A percentile compares a stretch with the other conserved stretches of the same genome.
phyloP scores from a whole-genome alignment of 2,113 vertebrate genomes.

The Atrichornis clamosus region DNA sequence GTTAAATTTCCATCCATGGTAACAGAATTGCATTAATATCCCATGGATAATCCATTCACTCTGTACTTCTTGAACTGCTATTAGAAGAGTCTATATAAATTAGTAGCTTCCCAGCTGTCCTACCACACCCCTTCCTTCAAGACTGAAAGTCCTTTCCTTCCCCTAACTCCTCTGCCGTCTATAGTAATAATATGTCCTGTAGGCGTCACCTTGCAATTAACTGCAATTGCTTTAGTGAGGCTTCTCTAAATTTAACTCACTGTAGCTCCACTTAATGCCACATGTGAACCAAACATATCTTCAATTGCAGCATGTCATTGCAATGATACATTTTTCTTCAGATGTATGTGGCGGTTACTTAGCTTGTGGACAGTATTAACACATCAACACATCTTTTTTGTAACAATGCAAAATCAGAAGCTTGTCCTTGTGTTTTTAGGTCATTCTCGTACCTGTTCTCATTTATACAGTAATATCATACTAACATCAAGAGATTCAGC shows the following conservation, averaged over 20 bases:
- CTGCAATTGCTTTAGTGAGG: background rate
- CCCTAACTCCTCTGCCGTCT: background rate
- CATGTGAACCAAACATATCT: rapidly evolving
- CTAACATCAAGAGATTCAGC: background rate
- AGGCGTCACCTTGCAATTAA: background rate
- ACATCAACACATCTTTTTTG: background rate
- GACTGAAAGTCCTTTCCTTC: background rate
- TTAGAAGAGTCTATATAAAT: background rate
- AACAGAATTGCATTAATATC: background rate
- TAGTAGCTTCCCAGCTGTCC: background rate
- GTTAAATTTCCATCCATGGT: background rate
- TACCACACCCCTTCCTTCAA: background rate
- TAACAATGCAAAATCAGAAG: background rate
- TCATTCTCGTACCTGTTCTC: background rate
- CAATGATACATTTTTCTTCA: background rate
- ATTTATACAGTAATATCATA: background rate
- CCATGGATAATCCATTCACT: background rate
- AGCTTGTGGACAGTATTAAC: background rate
- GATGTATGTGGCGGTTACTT: too few species aligned
- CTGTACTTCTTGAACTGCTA: background rate
- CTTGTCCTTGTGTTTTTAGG: background rate
- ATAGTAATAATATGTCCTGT: background rate
- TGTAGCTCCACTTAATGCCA: background rate
- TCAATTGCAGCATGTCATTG: background rate
- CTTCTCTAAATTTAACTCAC: background rate